These are phyloP conservation scores for Varanus salvator DNA, from an alignment of 2,113 vertebrate species.

Conservation along the genomic window DNA sequence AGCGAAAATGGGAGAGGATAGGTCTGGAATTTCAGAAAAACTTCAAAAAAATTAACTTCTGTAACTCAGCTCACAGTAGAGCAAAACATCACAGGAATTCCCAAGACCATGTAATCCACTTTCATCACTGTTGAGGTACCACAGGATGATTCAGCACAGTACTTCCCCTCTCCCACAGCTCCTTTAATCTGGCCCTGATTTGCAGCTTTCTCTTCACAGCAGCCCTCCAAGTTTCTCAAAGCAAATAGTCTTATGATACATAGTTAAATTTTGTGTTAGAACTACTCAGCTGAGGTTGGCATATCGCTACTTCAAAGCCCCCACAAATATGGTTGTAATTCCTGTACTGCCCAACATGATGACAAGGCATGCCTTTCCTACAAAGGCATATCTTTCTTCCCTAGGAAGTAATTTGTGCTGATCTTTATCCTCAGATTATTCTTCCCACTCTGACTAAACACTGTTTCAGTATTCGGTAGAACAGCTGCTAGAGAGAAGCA, in stretches of 20 bases:
- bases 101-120: not conserved
- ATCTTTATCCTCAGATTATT: not conserved
- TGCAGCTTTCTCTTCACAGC: not conserved
- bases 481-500: not conserved
- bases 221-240: not conserved
- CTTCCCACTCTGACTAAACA: not conserved
- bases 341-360: not conserved
- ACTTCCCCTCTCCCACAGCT: not conserved
- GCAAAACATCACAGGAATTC: not conserved
- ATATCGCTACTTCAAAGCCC: not conserved
- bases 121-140: not conserved
- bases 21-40: not conserved
- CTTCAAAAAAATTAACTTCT: not conserved
- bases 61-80: not conserved
- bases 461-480: conserved; percentile 13
- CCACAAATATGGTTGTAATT: not conserved
- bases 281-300: rapidly evolving
- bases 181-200: not conserved
- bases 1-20: not conserved
- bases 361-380: not conserved
- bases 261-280: not conserved
- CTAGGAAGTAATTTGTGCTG: conserved; percentile 20
- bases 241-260: not conserved
- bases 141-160: not conserved
- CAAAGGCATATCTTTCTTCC: rapidly evolving